Conservation (phyloP, 2,797 vertebrate genomes). For the Xerus rutilus region DNA sequence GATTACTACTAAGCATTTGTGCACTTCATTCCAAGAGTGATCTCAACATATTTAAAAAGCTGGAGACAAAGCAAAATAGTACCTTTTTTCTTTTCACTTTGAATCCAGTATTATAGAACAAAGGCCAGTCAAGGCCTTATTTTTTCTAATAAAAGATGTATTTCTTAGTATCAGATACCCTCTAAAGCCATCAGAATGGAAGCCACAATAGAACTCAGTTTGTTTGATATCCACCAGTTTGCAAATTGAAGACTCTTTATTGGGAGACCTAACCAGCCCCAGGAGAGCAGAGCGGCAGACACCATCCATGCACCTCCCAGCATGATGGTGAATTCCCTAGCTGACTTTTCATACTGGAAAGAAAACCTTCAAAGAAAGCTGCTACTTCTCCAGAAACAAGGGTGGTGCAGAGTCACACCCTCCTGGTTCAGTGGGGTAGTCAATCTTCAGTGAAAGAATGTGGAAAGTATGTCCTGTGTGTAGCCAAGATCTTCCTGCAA, state of each 20-base stretch:
- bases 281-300: background rate
- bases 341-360: background rate
- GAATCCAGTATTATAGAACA: constrained; percentile 49
- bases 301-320: fast-evolving
- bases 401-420: fast-evolving
- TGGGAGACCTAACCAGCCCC: background rate
- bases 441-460: background rate
- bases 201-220: background rate
- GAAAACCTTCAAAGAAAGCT: background rate
- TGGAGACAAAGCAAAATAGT: constrained; percentile 66
- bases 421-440: background rate
- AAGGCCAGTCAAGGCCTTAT: background rate
- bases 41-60: constrained; percentile 72
- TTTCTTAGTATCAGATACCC: background rate
- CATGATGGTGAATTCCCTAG: fast-evolving
- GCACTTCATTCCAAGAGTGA: constrained; percentile 76
- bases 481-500: background rate
- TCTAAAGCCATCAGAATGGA: background rate
- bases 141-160: background rate
- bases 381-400: background rate
- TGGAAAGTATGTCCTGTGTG: background rate
- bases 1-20: constrained; percentile 69
- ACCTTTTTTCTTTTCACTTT: constrained; percentile 57
- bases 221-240: background rate
- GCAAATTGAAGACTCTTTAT: background rate